A percentile compares a stretch with the other conserved stretches of the same genome.
Evolutionary conservation across 2,888 invertebrate genomes (phyloP).

Genomic region (Troides oblongomaculatus): DNA sequence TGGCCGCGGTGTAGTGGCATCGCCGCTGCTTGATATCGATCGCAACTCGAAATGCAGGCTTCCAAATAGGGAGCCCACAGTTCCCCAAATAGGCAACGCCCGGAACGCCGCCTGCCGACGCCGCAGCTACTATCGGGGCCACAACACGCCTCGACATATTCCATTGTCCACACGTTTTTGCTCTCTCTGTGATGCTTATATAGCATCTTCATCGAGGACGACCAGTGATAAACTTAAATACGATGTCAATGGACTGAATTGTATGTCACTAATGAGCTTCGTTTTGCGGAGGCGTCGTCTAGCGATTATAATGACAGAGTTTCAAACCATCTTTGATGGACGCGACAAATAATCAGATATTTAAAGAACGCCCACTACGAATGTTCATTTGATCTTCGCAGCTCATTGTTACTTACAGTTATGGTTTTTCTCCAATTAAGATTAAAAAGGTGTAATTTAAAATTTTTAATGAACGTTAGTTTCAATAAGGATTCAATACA

Average conservation of each 20-base stretch:
- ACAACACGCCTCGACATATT: conserved; percentile 58
- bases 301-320: conserved; percentile 19
- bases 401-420: conserved; percentile 2
- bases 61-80: conserved; percentile 71
- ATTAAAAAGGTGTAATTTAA: not conserved
- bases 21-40: conserved; percentile 64
- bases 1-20: conserved; percentile 42
- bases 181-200: conserved; percentile 47
- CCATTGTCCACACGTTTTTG: conserved; percentile 70
- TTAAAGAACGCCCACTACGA: conserved; percentile 18
- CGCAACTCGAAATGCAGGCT: conserved; percentile 72
- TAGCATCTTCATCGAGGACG: conserved; percentile 53
- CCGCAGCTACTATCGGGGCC: conserved; percentile 60
- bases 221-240: conserved; percentile 40
- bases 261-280: conserved; percentile 29
- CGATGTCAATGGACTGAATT: conserved; percentile 40
- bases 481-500: not conserved
- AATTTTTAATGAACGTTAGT: not conserved
- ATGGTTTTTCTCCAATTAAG: not conserved
- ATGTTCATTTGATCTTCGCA: conserved; percentile 14
- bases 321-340: conserved; percentile 17
- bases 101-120: conserved; percentile 47
- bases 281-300: conserved; percentile 22
- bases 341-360: conserved; percentile 17
- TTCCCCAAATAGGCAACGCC: conserved; percentile 73